Evolutionary conservation across 2,113 vertebrate species (phyloP).

Genomic region (Oncorhynchus clarkii): DNA sequence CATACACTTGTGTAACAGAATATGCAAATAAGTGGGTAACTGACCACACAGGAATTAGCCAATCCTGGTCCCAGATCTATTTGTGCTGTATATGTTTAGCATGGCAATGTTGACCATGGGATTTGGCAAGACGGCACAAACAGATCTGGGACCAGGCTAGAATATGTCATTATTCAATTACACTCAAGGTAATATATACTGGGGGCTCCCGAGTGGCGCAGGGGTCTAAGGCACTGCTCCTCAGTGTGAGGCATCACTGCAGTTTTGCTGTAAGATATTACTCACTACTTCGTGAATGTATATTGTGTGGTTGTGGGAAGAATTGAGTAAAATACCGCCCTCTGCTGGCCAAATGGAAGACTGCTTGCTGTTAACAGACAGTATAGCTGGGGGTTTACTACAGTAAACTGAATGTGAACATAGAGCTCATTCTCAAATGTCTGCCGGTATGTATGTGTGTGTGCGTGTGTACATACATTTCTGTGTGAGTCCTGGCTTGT

Average conservation of each 20-base stretch:
- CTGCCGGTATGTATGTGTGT: not conserved
- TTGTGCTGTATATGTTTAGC: too few relatives aligned
- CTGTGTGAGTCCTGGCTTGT: too few relatives aligned
- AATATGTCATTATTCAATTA: too few relatives aligned
- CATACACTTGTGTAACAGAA: slow-evolving; percentile 4
- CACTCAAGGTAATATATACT: too few relatives aligned
- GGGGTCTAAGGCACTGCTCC: too few relatives aligned
- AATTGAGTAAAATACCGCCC: slow-evolving; percentile 23
- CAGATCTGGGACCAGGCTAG: too few relatives aligned
- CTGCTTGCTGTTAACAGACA: not conserved
- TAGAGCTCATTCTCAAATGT: not conserved
- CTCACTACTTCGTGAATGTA: not conserved
- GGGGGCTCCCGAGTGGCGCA: too few relatives aligned
- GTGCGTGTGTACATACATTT: too few relatives aligned
- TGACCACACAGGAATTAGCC: not conserved
- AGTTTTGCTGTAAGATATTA: not conserved
- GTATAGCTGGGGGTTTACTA: not conserved
- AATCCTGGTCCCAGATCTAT: not conserved
- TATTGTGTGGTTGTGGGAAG: not conserved
- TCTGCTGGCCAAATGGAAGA: slow-evolving; percentile 41
- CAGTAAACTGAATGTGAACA: not conserved
- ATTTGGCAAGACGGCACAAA: too few relatives aligned
- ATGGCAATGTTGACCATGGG: too few relatives aligned
- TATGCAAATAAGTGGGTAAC: slow-evolving; percentile 12
- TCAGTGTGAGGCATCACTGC: too few relatives aligned